Evolutionary conservation across 2,888 invertebrate species (phyloP).

Genomic region (Bembecia ichneumoniformis): DNA sequence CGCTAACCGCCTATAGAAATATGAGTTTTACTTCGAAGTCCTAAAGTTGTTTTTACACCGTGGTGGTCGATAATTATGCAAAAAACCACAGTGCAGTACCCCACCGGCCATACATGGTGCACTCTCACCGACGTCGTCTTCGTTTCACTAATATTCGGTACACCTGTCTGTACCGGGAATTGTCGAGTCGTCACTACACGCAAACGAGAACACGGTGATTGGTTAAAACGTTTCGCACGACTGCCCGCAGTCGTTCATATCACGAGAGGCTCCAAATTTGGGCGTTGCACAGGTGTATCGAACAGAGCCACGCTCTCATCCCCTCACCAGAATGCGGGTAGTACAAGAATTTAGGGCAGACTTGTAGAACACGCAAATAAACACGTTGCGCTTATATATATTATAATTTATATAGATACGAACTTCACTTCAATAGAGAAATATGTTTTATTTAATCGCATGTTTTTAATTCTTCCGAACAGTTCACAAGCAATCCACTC

Average conservation of each 20-base stretch:
- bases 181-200: too few species aligned
- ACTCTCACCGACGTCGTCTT: constrained; percentile 3
- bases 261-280: neutral
- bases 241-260: too few species aligned
- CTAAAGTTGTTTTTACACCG: constrained; percentile 26
- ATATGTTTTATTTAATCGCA: constrained; percentile 7
- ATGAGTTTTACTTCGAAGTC: constrained; percentile 3
- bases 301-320: constrained; percentile 3
- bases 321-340: too few species aligned
- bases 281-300: neutral
- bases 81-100: neutral
- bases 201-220: too few species aligned
- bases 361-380: neutral
- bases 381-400: neutral
- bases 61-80: constrained; percentile 21
- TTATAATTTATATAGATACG: neutral
- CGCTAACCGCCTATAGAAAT: constrained; percentile 1
- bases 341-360: neutral
- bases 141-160: neutral
- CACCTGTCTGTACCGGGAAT: neutral
- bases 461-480: constrained; percentile 13
- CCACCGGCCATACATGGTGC: constrained; percentile 2
- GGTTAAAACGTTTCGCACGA: too few species aligned
- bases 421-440: neutral
- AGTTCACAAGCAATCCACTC: constrained; percentile 13